These are phyloP conservation scores for Corapipo altera DNA, from an alignment of 2,113 vertebrate genomes.

Conservation along the genomic window DNA sequence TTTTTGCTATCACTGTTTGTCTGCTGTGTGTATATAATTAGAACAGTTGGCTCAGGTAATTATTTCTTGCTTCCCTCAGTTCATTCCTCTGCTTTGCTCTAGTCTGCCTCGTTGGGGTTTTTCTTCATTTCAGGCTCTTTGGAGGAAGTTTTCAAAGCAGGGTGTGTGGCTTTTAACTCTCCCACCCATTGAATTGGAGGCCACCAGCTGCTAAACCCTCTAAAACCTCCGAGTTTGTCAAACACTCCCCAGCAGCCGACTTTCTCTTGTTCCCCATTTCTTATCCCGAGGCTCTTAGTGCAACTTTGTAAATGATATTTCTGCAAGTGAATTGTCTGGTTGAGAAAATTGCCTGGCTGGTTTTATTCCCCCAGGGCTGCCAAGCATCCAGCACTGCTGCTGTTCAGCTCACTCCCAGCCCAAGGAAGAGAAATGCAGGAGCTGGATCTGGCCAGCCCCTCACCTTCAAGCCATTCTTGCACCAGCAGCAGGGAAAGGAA, in stretches of 20 bases:
- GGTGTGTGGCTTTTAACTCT: background rate
- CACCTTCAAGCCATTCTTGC: background rate
- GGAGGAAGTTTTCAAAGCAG: conserved; percentile 4
- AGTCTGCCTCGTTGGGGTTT: background rate
- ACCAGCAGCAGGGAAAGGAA: background rate
- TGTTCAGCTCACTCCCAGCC: background rate
- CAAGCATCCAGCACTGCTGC: background rate
- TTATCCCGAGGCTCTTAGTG: background rate
- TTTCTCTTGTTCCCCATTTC: background rate
- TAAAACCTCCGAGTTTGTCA: background rate
- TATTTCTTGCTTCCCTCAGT: conserved; percentile 24
- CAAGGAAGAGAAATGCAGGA: background rate
- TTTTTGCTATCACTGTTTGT: background rate
- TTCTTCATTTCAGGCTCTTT: background rate
- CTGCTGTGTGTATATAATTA: conserved; percentile 55
- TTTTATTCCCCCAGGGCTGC: background rate
- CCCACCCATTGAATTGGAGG: background rate
- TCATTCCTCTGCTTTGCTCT: background rate
- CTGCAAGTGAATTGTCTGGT: background rate
- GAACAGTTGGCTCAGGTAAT: conserved; percentile 44
- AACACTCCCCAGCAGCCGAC: background rate
- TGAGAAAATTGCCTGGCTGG: background rate
- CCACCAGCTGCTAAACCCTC: background rate
- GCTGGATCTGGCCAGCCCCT: background rate
- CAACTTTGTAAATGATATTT: background rate